A percentile compares a stretch with the other conserved stretches of the same genome.
Evolutionary conservation across 2,888 invertebrate species (phyloP).

Genomic region (Amphipoea oculea): DNA sequence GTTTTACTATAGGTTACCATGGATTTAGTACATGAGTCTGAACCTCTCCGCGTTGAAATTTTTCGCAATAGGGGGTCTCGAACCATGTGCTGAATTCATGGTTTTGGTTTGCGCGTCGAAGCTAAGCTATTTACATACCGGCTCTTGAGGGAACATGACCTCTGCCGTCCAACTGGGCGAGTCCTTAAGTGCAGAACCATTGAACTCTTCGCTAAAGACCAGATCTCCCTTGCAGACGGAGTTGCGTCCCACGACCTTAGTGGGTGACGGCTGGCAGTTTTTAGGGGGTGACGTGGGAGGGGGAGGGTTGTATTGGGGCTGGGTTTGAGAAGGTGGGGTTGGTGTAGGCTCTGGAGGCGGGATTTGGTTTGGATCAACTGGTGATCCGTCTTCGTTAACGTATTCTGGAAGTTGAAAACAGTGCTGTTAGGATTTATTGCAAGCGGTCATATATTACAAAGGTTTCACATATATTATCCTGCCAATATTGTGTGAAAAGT

Average conservation of each 20-base stretch:
- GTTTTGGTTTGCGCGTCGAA: not conserved
- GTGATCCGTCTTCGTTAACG: slow-evolving; percentile 80
- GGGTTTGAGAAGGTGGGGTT: slow-evolving; percentile 19
- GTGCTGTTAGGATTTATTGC: not conserved
- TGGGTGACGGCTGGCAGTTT: slow-evolving; percentile 74
- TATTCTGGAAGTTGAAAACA: slow-evolving; percentile 74
- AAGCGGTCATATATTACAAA: not conserved
- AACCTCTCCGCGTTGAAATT: too few species aligned
- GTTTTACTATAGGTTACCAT: too few species aligned
- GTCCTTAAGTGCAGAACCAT: slow-evolving; percentile 73
- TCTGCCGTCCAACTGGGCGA: slow-evolving; percentile 87
- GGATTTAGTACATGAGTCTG: too few species aligned
- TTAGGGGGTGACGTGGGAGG: slow-evolving; percentile 54
- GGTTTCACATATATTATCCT: not conserved
- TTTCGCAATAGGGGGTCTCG: too few species aligned
- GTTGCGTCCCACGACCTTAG: slow-evolving; percentile 73
- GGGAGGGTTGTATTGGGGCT: slow-evolving; percentile 6
- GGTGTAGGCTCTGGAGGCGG: slow-evolving; percentile 44
- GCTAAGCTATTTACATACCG: slow-evolving; percentile 85
- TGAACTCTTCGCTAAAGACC: slow-evolving; percentile 92
- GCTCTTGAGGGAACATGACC: slow-evolving; percentile 90
- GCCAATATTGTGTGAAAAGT: not conserved
- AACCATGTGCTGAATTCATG: not conserved
- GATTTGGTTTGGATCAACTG: slow-evolving; percentile 64
- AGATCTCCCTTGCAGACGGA: slow-evolving; percentile 88